Evolutionary conservation across 2,113 vertebrate species (phyloP), one percentile per base, ranked within the genome.

Genomic region (Maccullochella peelii): DNA sequence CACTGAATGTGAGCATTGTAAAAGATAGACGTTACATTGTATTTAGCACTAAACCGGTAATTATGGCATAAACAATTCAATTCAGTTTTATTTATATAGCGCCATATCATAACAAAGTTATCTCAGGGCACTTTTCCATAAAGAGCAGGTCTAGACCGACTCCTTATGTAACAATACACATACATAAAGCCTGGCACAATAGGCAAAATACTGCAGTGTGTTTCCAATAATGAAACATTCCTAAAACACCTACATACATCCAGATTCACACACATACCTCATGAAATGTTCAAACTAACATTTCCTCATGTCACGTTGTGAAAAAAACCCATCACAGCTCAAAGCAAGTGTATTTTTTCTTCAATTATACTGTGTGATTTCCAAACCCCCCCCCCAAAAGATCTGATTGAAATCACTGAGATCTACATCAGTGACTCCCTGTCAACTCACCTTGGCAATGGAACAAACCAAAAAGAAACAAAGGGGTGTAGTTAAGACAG

Each of bases 401-500:
- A 27, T 20, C 36, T 15, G 2, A 73, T 18, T 67, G 20, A 73
- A 25, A 16, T 42, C n/a, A 82, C 58, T 65, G 21, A 73, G 76
- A 92, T 74, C 77, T 33, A 80, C 47, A 42, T 59, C 80, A 79
- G 59, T 79, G 44, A 72, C 14, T 42, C 52, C 16, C 23, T 57
- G 44, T 73, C 44, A 62, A 63, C 73, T 85, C 73, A 88, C 88
- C 85, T 92, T 90, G 81, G 77, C 66, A 80, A 77, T 61, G 87
- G 93, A 89, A 85, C 58, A 73, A 70, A 87, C 92, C 90, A 94
- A 83, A 70, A 59, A 21, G 8, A 25, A 52, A n/a, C 30, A 1
- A 55, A 66, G 86, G 90, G 88, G 58, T 57, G 54, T 33, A 68
- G 27, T 71, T 71, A 70, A 70, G 50, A 83, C 44, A 5, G 20